phyloP scores from a whole-genome alignment of 2,797 vertebrate species.

The Platyrinchus mystaceus region DNA sequence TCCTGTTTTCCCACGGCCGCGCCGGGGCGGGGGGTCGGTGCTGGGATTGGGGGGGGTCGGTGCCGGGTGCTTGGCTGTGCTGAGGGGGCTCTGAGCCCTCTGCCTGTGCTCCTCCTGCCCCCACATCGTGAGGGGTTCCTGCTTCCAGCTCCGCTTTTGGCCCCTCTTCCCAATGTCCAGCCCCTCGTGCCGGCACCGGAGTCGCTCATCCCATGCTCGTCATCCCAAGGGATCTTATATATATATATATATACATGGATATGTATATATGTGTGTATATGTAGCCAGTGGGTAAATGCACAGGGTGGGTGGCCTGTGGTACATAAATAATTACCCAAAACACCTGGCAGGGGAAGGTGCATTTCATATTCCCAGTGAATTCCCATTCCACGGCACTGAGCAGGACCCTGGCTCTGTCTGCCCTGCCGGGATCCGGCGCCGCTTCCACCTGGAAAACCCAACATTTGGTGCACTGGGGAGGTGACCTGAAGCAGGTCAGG shows the following conservation, averaged over 20 bases:
- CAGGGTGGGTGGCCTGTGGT: not conserved
- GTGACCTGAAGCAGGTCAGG: not conserved
- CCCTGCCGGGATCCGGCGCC: rapidly evolving
- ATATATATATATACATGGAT: not conserved
- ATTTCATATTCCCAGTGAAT: not conserved
- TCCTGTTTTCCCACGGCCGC: conserved; percentile 47
- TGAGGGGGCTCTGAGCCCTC: not conserved
- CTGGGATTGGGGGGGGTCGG: not conserved
- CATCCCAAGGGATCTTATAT: not conserved
- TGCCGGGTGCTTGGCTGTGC: not conserved
- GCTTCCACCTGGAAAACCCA: not conserved
- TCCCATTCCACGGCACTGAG: not conserved
- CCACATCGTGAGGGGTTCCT: not conserved
- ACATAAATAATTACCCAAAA: not conserved
- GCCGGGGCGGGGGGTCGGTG: not conserved
- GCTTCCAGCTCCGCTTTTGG: not conserved
- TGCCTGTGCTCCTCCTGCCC: not conserved
- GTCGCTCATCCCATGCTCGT: not conserved
- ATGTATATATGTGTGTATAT: not conserved
- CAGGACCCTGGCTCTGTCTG: rapidly evolving
- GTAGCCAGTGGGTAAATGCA: not conserved
- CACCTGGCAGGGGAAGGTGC: not conserved
- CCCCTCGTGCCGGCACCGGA: not conserved
- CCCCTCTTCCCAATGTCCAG: not conserved
- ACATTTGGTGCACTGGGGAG: not conserved